These are phyloP conservation scores for Laterallus jamaicensis DNA, from an alignment of 2,113 vertebrate species.

Conservation along the genomic window DNA sequence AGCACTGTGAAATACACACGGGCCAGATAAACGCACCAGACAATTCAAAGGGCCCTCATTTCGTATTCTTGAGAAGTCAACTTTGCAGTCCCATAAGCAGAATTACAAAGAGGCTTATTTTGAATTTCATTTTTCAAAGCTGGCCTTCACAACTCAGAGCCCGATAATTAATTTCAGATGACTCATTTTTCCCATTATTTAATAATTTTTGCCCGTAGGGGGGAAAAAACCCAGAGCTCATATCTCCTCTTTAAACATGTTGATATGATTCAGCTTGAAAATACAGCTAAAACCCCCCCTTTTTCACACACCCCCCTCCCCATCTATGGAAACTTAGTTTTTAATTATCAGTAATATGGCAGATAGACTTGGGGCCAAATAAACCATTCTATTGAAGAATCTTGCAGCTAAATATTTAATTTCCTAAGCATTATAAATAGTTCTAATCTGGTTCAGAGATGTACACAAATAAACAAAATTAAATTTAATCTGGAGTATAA, in stretches of 20 bases:
- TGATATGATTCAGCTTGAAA: conserved; percentile 53
- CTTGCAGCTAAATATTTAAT: conserved; percentile 58
- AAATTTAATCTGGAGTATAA: not conserved
- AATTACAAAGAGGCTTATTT: not conserved
- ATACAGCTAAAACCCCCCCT: not conserved
- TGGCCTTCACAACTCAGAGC: not conserved
- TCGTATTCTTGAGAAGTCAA: not conserved
- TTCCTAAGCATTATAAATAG: conserved; percentile 24
- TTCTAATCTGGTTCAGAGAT: conserved; percentile 8
- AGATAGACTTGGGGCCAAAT: conserved; percentile 45
- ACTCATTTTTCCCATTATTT: conserved; percentile 11
- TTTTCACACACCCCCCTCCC: not conserved
- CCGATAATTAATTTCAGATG: conserved; percentile 29
- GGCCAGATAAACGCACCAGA: not conserved
- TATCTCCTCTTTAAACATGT: conserved; percentile 12
- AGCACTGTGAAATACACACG: accelerated
- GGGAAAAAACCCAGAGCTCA: not conserved
- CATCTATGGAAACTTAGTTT: conserved; percentile 36
- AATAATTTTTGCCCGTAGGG: conserved; percentile 44
- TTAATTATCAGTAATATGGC: conserved; percentile 67
- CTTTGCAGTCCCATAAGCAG: not conserved
- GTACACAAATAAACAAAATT: not conserved
- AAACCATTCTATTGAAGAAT: conserved; percentile 31
- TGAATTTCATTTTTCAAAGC: not conserved
- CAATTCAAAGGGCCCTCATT: not conserved